Base-by-base conservation (phyloP, 2,888 invertebrate species). In the Yponomeuta cagnagella region DNA sequence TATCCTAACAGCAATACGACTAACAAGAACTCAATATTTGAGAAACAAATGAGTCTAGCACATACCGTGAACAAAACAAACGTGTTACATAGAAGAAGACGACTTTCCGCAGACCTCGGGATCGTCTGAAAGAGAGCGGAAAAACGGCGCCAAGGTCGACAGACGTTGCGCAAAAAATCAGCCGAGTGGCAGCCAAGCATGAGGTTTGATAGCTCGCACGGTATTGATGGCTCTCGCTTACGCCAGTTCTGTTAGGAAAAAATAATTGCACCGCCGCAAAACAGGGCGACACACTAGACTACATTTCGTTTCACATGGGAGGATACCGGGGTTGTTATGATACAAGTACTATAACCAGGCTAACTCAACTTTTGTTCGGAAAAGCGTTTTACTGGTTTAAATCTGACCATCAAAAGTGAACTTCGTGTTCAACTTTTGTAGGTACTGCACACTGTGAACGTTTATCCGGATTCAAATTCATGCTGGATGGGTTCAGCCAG, bases 61-160 rank as follows among this genome's bases (percentile, higher is more conserved):
- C 52, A 58, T 15, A 15, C 12, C 52, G 15, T 15, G 12, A 58
- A 15, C 52, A 58, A 58, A 58, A 15, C 12, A 15, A 58, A 58
- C 52, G 52, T 15, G 52, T 15, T 58, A 15, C 15, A 58, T 15
- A 58, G 52, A 58, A 58, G 67, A 43, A 67, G 68, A 69, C 52
- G 30, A 52, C 48, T 69, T 69, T 30, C 58, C 31, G n/a, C n/a
- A 48, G 85, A 86, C 87, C 86, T 88, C 87, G 85, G 68, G 80
- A 76, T 77, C 81, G 79, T 76, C 88, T 88, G 87, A 92, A 92
- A 91, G 92, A 91, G 92, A 92, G 92, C 92, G 92, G 89, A 91
- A 91, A 89, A 91, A 87, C 80, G 74, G 78, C 90, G 89, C 81
- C 92, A 92, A 92, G 92, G 92, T 91, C 88, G 84, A 73, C 71